Evolutionary conservation across 1,140 invertebrate genomes (phyloP).

Genomic region (Teleopsis dalmanni): DNA sequence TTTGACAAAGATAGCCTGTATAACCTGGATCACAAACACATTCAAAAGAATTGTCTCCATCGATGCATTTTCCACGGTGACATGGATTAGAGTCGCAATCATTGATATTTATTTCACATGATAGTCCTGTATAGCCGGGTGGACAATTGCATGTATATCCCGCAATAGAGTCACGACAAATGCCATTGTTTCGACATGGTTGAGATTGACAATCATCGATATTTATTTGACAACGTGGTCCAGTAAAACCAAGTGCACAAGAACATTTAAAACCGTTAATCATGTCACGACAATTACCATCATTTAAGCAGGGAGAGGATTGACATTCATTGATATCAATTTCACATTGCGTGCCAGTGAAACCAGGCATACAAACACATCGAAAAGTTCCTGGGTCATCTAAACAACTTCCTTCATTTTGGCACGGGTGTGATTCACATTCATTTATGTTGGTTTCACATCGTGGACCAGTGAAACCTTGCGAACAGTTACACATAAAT

Average conservation of each 20-base stretch:
- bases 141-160: conserved; percentile 79
- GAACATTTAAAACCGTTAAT: conserved; percentile 81
- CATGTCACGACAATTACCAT: conserved; percentile 74
- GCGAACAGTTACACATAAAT: conserved; percentile 85
- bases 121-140: conserved; percentile 76
- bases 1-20: conserved; percentile 82
- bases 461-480: conserved; percentile 82
- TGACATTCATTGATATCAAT: conserved; percentile 87
- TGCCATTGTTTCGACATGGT: conserved; percentile 78
- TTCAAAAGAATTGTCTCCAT: conserved; percentile 82
- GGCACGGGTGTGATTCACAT: conserved; percentile 88
- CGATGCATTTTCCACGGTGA: conserved; percentile 79
- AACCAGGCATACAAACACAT: conserved; percentile 95
- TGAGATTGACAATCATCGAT: conserved; percentile 83
- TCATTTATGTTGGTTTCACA: conserved; percentile 93
- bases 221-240: conserved; percentile 77
- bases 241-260: conserved; percentile 79
- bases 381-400: conserved; percentile 91
- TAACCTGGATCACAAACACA: conserved; percentile 83
- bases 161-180: conserved; percentile 78
- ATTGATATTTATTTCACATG: conserved; percentile 87
- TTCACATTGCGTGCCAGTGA: conserved; percentile 84
- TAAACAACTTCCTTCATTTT: conserved; percentile 87
- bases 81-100: conserved; percentile 83
- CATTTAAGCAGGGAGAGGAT: conserved; percentile 79